Evolutionary conservation across 2,888 invertebrate genomes (phyloP), one percentile per base, ranked within the genome.

Genomic region (Drosophila mettleri): DNA sequence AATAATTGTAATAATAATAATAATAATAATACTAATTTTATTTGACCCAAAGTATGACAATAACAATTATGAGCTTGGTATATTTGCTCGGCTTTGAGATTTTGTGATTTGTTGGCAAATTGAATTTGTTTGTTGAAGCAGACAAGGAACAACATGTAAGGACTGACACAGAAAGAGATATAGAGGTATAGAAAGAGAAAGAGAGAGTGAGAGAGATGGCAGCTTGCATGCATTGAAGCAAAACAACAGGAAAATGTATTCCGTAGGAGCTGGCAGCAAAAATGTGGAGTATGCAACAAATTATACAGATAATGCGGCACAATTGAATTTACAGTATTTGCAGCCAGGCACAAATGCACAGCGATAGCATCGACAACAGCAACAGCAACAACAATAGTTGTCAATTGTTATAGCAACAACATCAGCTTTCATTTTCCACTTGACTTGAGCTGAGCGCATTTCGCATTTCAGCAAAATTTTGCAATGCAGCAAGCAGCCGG

Each of bases 401-500:
- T 53, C 67, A 66, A 72, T 62, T 61, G 58, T 36, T 67, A 64
- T 64, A 57, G 52, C 67, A 76, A 77, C 69, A 80, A 72, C 67
- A 78, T 67, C 64, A 43, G 68, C 18, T 80, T 84, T 88, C 80
- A 87, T 85, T 83, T 84, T 84, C 86, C 88, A 83, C 83, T 86
- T 71, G 86, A 84, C 78, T 84, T 67, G 80, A 82, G 80, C 52
- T 71, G 86, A 71, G 69, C 79, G 81, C 63, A 74, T 78, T 80
- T 86, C 78, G 87, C 85, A 86, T 81, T 83, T 84, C 81, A 86
- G 85, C 82, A 78, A 64, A 64, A 76, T 77, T 81, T 82, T 74
- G 41, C 43, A 53, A 58, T 45, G 58, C 38, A 9, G 55, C 39
- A 57, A 43, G 46, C 31, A 39, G 51, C 52, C 55, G 18, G 41